Evolutionary conservation across 2,113 vertebrate species (phyloP).

Genomic region (Cryptomyrus ogoouensis): DNA sequence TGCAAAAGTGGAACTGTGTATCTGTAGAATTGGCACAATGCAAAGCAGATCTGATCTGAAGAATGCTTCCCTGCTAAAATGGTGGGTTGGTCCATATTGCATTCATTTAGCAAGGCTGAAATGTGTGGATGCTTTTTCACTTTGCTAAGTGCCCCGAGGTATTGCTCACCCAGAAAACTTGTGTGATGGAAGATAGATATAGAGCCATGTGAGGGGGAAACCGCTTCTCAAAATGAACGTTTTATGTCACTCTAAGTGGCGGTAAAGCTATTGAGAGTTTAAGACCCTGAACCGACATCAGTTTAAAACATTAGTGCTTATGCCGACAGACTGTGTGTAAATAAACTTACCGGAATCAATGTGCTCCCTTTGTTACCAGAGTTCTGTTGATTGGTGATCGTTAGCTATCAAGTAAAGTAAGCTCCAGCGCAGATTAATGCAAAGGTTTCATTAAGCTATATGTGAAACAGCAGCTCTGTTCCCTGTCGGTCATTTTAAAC

Average conservation of each 20-base stretch:
- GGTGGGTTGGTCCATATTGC: conserved; percentile 14
- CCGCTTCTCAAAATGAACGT: conserved; percentile 8
- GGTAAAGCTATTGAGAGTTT: conserved; percentile 44
- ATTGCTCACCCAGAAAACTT: not conserved
- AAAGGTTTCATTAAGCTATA: not conserved
- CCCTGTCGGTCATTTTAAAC: not conserved
- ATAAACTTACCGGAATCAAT: not conserved
- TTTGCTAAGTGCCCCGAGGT: conserved; percentile 11
- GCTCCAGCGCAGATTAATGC: not conserved
- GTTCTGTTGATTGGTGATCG: not conserved
- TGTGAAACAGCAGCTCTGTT: not conserved
- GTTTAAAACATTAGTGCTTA: conserved; percentile 38
- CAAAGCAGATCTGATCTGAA: not conserved
- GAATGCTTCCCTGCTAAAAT: not conserved
- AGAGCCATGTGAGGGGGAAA: conserved; percentile 39
- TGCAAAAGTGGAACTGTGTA: not conserved
- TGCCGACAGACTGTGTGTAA: conserved; percentile 38
- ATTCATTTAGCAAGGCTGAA: conserved; percentile 15
- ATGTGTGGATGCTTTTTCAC: conserved; percentile 2
- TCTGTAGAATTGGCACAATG: not conserved
- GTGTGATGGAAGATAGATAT: conserved; percentile 37
- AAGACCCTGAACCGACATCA: conserved; percentile 37
- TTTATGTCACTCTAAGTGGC: conserved; percentile 43
- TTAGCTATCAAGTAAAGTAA: not conserved
- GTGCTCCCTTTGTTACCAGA: not conserved